Percentiles rank a stretch among this genome's conserved stretches.
phyloP scores from a whole-genome alignment of 2,888 invertebrate genomes.

The Doris montereyensis region DNA sequence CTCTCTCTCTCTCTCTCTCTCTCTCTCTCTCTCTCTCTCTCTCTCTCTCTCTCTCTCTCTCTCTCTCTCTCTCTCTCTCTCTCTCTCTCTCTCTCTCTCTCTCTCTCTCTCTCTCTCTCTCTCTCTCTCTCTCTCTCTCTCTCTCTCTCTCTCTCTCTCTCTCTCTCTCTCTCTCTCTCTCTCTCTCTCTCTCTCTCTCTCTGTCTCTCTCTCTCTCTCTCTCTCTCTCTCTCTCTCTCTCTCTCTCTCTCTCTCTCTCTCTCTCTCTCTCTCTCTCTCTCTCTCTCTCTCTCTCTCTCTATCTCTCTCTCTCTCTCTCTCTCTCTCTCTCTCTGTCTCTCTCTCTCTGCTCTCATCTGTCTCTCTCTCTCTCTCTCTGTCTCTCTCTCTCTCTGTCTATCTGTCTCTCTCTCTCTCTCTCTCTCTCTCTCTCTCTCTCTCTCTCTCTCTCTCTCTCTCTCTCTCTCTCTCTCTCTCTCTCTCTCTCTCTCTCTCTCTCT shows the following conservation, averaged over 20 bases:
- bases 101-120: background rate
- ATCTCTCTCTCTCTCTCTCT: background rate
- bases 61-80: background rate
- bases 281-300: background rate
- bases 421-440: no score
- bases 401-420: no score
- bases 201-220: background rate
- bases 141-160: background rate
- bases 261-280: background rate
- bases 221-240: background rate
- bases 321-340: background rate
- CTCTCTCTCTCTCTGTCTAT: no score
- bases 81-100: background rate
- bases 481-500: constrained; percentile 6
- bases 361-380: no score
- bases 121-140: background rate
- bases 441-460: constrained; percentile 15
- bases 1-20: constrained; percentile 2
- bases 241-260: background rate
- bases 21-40: background rate
- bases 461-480: constrained; percentile 21
- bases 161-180: background rate
- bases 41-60: background rate
- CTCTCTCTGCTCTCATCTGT: no score
- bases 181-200: background rate